Conservation (phyloP, 1,140 invertebrate genomes). For the Antheraea mylitta region DNA sequence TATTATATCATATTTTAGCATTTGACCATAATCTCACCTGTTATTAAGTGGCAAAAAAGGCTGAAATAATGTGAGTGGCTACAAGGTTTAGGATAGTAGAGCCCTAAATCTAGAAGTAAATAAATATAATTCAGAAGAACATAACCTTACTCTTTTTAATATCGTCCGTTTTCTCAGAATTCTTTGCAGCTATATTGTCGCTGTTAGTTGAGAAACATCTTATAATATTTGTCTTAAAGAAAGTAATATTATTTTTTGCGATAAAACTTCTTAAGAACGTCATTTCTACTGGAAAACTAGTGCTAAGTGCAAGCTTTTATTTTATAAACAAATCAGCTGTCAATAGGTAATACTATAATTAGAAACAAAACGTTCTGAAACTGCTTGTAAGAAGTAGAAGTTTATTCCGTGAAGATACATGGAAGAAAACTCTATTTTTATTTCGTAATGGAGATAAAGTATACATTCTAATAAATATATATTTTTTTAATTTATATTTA, state of each 20-base stretch:
- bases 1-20: too few relatives aligned
- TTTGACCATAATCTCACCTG: too few relatives aligned
- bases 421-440: too few relatives aligned
- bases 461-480: too few relatives aligned
- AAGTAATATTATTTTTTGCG: constrained; percentile 30
- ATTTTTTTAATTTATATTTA: too few relatives aligned
- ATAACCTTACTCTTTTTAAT: constrained; percentile 58
- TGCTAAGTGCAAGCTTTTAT: background rate
- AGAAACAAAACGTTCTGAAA: too few relatives aligned
- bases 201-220: constrained; percentile 45
- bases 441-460: too few relatives aligned
- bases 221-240: constrained; percentile 30
- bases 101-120: background rate
- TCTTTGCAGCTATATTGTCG: constrained; percentile 37
- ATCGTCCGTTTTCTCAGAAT: constrained; percentile 33
- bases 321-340: background rate
- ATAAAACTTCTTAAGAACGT: constrained; percentile 40
- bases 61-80: too few relatives aligned
- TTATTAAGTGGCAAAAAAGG: too few relatives aligned
- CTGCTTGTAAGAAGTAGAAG: too few relatives aligned
- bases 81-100: too few relatives aligned
- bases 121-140: constrained; percentile 8
- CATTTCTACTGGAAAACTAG: constrained; percentile 33
- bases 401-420: too few relatives aligned
- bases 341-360: background rate